Evolutionary conservation across 2,113 vertebrate species (phyloP).

Genomic region (Saiga tatarica): DNA sequence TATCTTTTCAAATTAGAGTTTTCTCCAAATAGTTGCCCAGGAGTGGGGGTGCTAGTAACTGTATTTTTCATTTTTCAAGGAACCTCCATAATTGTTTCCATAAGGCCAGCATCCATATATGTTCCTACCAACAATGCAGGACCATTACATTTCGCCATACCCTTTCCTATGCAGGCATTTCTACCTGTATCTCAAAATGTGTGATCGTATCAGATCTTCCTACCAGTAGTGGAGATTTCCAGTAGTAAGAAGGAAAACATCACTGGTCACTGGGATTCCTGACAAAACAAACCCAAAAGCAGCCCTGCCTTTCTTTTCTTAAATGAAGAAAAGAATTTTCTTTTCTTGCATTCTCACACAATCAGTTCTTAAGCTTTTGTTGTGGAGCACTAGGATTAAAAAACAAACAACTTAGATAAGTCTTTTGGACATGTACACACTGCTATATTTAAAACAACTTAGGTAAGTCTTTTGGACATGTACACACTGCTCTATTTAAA

Average conservation of each 20-base stretch:
- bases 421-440: neutral
- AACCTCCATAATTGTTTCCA: neutral
- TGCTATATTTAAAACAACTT: neutral
- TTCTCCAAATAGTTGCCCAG: neutral
- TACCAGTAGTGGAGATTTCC: neutral
- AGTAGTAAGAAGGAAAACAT: neutral
- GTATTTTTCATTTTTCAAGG: neutral
- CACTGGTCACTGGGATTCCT: neutral
- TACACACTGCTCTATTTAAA: neutral
- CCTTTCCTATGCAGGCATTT: neutral
- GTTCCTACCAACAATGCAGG: neutral
- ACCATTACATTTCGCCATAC: neutral
- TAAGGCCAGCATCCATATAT: neutral
- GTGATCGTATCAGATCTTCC: neutral
- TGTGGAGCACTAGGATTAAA: neutral
- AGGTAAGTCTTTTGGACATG: neutral
- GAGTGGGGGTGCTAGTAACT: neutral
- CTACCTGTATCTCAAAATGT: neutral
- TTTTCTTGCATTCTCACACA: neutral
- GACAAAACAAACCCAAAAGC: neutral
- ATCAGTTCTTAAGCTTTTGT: neutral
- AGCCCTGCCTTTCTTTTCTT: neutral
- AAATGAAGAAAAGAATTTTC: neutral
- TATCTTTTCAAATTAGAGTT: neutral
- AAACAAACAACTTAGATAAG: neutral